Evolutionary conservation across 2,113 vertebrate species (phyloP).

Genomic region (Peromyscus polionotus): DNA sequence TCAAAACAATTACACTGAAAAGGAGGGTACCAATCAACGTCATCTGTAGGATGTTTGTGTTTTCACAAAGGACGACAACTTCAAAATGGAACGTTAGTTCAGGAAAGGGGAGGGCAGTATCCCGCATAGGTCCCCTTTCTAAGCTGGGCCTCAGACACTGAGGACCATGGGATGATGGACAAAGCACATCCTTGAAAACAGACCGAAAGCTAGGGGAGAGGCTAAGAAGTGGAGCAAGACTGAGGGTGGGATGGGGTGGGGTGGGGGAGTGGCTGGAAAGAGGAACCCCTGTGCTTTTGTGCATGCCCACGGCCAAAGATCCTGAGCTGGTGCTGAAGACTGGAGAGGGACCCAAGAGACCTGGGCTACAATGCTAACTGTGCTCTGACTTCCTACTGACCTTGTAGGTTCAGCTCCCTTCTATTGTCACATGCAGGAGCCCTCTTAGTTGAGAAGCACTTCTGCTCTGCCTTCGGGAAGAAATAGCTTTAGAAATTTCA

Average conservation of each 20-base stretch:
- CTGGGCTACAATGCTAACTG: not conserved
- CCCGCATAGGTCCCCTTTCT: not conserved
- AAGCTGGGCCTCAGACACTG: not conserved
- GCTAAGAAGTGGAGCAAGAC: not conserved
- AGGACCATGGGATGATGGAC: not conserved
- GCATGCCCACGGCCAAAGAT: not conserved
- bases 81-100: constrained; percentile 6
- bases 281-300: not conserved
- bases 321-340: not conserved
- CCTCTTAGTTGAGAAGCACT: not conserved
- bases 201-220: not conserved
- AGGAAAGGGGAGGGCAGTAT: not conserved
- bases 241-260: not conserved
- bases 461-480: not conserved
- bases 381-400: constrained; percentile 35
- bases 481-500: constrained; percentile 18
- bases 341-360: not conserved
- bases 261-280: not conserved
- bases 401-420: constrained; percentile 46
- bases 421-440: not conserved
- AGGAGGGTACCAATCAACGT: not conserved
- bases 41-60: not conserved
- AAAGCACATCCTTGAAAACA: not conserved
- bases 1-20: not conserved
- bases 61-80: not conserved